Evolutionary conservation across 2,888 invertebrate genomes (phyloP).

Genomic region (Mimachlamys varia): DNA sequence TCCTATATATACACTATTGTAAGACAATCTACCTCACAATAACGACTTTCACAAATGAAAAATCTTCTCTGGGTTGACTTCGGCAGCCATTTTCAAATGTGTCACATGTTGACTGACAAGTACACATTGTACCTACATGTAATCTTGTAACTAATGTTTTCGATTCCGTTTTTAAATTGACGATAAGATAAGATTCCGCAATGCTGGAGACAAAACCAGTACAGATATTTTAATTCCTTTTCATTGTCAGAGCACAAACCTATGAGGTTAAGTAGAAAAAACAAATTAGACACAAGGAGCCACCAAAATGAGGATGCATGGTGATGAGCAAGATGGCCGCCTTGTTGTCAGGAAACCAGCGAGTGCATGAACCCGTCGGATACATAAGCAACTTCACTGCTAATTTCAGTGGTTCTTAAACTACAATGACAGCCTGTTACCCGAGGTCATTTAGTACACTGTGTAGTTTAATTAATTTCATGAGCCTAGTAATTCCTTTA

Average conservation of each 20-base stretch:
- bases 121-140: constrained; percentile 31
- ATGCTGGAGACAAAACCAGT: constrained; percentile 1
- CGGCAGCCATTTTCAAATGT: constrained; percentile 31
- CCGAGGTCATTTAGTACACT: neutral
- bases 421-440: neutral
- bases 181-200: neutral
- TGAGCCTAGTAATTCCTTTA: neutral
- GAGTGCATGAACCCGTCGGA: neutral
- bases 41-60: constrained; percentile 32
- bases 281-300: neutral
- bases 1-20: neutral
- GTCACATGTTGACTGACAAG: constrained; percentile 31
- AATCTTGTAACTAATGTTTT: constrained; percentile 2
- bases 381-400: neutral
- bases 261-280: constrained; percentile 26
- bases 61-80: constrained; percentile 21
- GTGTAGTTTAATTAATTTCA: constrained; percentile 31
- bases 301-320: constrained; percentile 23
- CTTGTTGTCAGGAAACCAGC: constrained; percentile 10
- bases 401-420: neutral
- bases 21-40: constrained; percentile 30
- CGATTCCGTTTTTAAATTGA: constrained; percentile 21
- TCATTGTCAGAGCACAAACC: constrained; percentile 23
- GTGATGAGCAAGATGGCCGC: constrained; percentile 29
- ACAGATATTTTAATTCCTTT: constrained; percentile 32